These are phyloP conservation scores for Cyclargus thomasi DNA, from an alignment of 1,140 invertebrate genomes.

Conservation along the genomic window DNA sequence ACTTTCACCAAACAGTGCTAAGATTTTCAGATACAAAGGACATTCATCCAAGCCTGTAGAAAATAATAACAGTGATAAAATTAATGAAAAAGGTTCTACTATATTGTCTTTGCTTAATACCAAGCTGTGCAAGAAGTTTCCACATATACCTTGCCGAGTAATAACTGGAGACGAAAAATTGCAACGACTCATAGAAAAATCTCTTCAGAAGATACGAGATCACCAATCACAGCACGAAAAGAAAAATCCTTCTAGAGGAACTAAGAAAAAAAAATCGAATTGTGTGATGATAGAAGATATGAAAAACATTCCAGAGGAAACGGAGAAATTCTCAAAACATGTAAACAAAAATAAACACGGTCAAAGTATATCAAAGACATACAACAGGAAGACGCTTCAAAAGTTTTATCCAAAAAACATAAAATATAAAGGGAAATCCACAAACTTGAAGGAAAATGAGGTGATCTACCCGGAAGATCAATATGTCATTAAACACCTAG, in stretches of 20 bases:
- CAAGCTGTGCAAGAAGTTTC: slow-evolving; percentile 58
- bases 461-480: slow-evolving; percentile 45
- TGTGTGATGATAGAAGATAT: slow-evolving; percentile 43
- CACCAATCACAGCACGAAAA: slow-evolving; percentile 22
- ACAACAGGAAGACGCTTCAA: slow-evolving; percentile 48
- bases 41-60: slow-evolving; percentile 41
- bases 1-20: slow-evolving; percentile 26
- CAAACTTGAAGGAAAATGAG: slow-evolving; percentile 24
- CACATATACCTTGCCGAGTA: slow-evolving; percentile 50
- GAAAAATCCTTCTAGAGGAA: slow-evolving; percentile 36
- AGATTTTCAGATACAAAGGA: slow-evolving; percentile 55
- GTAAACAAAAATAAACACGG: slow-evolving; percentile 32
- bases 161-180: slow-evolving; percentile 49
- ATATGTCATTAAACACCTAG: slow-evolving; percentile 48
- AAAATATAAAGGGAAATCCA: slow-evolving; percentile 50
- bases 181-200: slow-evolving; percentile 50
- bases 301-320: slow-evolving; percentile 47
- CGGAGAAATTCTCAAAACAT: slow-evolving; percentile 24
- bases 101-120: slow-evolving; percentile 56
- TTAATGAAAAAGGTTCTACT: slow-evolving; percentile 27
- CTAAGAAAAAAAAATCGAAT: slow-evolving; percentile 32
- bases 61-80: not conserved
- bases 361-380: slow-evolving; percentile 29
- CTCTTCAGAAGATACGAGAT: slow-evolving; percentile 53
- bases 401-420: slow-evolving; percentile 64